A percentile compares a stretch with the other conserved stretches of the same genome.
phyloP scores from a whole-genome alignment of 2,113 vertebrate genomes.

The Mungos mungo region DNA sequence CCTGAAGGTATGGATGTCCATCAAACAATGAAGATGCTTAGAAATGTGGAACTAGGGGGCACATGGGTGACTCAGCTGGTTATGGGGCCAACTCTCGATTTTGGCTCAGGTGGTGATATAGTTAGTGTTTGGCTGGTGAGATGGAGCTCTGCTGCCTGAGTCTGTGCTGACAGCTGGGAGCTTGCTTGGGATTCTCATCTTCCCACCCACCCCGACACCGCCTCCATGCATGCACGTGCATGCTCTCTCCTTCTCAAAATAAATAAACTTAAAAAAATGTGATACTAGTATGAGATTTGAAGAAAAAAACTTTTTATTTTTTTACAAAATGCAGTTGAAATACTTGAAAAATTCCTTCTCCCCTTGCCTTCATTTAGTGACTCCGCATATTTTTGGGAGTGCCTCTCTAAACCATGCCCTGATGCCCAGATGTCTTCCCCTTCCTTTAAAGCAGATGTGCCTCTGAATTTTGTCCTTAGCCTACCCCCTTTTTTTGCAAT shows the following conservation, averaged over 20 bases:
- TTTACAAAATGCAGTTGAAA: slow-evolving; percentile 20
- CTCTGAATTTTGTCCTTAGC: neutral
- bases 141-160: no score
- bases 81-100: no score
- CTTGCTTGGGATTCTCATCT: no score
- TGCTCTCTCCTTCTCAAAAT: no score
- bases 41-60: neutral
- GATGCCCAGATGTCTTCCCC: neutral
- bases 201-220: rapidly evolving
- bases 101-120: no score
- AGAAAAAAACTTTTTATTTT: neutral
- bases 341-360: neutral
- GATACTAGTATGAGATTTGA: neutral
- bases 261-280: neutral
- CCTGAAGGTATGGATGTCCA: neutral
- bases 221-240: no score
- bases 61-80: no score
- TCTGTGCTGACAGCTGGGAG: no score
- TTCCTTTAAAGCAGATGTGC: neutral
- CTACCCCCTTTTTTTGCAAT: neutral
- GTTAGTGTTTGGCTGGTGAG: no score
- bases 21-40: neutral
- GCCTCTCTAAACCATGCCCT: neutral
- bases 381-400: neutral
- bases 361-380: neutral